Evolutionary conservation across 92 coral and sea anemone species (phyloP), one percentile per base, ranked within the genome.

Genomic region (Palythoa grandiflora): DNA sequence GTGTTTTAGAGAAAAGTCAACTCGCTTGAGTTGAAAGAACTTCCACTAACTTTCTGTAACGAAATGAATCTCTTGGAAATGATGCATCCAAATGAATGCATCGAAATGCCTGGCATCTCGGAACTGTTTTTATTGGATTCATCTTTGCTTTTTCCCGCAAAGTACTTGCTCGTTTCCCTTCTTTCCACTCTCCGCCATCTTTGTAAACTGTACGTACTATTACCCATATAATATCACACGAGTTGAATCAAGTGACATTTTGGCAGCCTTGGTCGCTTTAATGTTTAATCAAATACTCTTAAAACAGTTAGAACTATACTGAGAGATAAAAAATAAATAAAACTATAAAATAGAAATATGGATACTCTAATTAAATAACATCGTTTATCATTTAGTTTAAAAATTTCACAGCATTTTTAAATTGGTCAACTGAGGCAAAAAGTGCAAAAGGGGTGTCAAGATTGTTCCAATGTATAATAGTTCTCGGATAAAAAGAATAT

Each of bases 11-110:
- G 51, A 38, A 39, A 72, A 72, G 77, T 72, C n/a, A 14, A 38
- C 77, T 72, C 77, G 52, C 19, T 15, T 38, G 5, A 39, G n/a
- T 38, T 39, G 51, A 5, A 72, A 17, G 20, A 72, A 72, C 52
- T 72, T 68, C 12, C 28, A 68, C 38, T 37, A 36, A 68, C 38
- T 68, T 7, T 59, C 13, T 6, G 1, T 6, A 37, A 19, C n/a
- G 13, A 19, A 10, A 4, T 5, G 73, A 37, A 19, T 68, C 73
- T 68, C 38, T 19, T 0, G 38, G 73, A 7, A 15, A 72, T 38
- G 52, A 15, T 38, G 77, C 77, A 72, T 72, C n/a, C n/a, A n/a
- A n/a, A n/a, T 38, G 52, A 68, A 15, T 38, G 77, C 77, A 72
- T 72, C n/a, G 17, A 72, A 72, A 72, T 38, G 50, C 51, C 77